Evolutionary conservation across 2,797 vertebrate genomes (phyloP), one percentile per base, ranked within the genome.

Genomic region (Tangara arthus): DNA sequence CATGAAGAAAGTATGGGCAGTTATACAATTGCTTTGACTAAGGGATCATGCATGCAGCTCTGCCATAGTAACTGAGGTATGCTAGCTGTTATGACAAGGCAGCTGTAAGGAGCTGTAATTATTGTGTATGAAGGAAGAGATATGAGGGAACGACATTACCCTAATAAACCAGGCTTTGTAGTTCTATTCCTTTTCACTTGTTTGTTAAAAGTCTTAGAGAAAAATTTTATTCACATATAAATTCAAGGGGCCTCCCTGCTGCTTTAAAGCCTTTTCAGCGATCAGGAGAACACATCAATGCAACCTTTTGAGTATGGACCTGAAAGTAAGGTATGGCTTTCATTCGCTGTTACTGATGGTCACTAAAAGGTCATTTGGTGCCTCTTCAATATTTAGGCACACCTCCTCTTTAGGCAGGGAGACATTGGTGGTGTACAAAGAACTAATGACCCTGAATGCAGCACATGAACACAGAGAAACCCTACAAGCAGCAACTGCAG

Each of bases 401-500:
- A 47, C 3, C 12, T 69, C 6, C 9, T 60, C 7, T 75, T 68
- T 60, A 30, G 56, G 7, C 22, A 61, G 37, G 32, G 17, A 49
- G 35, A 65, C 19, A 28, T 5, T 1, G 8, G 16, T 0, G 1
- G 20, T 65, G n/a, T 27, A 46, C 1, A 9, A 56, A 41, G 64
- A 59, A 70, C 24, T 50, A 49, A 59, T 63, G 49, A 50, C 26
- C 27, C 56, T 77, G 80, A 66, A 12, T 2, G 32, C 3, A 37
- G 34, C 12, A 56, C 3, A 30, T 63, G 80, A 63, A 8, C 11
- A 52, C 0, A 6, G 16, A 46, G 39, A 78, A 56, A 53, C 4
- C n/a, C 39, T 66, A 32, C 12, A 42, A n/a, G 35, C n/a, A 30
- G 50, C 34, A 75, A 8, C 24, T 44, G 17, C 34, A 24, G 14